Base-by-base conservation (phyloP, 1,140 invertebrate genomes). In the Drosophila simulans region DNA sequence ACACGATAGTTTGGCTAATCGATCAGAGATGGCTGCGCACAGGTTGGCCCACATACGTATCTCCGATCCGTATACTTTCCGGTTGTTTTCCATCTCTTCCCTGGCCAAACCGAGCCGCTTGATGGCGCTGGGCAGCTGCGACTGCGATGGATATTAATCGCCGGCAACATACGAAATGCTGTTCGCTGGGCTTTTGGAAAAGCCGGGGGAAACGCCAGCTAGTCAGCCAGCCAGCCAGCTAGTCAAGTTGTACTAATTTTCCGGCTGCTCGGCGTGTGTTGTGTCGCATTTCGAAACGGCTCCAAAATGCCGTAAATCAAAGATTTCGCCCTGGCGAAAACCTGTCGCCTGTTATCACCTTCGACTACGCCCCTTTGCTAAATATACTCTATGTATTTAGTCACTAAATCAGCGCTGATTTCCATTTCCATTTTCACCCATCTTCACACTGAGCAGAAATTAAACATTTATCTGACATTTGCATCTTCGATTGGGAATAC, bases 271-370 rank as follows among this genome's bases (percentile, higher is more conserved):
- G 64, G 58, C 62, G 69, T 85, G 77, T 82, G 83, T 86, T 88
- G 48, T 88, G 83, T 88, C 62, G 84, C 74, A 46, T 86, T 86
- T 86, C 79, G 83, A 88, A 86, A 86, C 63, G 75, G 70, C 66
- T 83, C 79, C 83, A 88, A 86, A 86, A 79, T 76, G 71, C 64
- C 83, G 82, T 86, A 86, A 86, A 86, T 86, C 83, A 86, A 88
- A 86, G 71, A 69, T 71, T 78, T 55, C 37, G 70, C 72, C 83
- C 76, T 65, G 59, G 72, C 69, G 20, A 48, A 74, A 69, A 80
- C 58, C 77, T 80, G 83, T 77, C 84, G 59, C 52, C 54, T 49
- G 80, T 86, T 86, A 86, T 86, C 83, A 86, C 83, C 83, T 86
- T 83, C 70, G 74, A 79, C 71, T 69, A 86, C 83, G 79, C 83